Base-by-base conservation (phyloP, 1,140 invertebrate genomes). In the Eulimnadia texana region DNA sequence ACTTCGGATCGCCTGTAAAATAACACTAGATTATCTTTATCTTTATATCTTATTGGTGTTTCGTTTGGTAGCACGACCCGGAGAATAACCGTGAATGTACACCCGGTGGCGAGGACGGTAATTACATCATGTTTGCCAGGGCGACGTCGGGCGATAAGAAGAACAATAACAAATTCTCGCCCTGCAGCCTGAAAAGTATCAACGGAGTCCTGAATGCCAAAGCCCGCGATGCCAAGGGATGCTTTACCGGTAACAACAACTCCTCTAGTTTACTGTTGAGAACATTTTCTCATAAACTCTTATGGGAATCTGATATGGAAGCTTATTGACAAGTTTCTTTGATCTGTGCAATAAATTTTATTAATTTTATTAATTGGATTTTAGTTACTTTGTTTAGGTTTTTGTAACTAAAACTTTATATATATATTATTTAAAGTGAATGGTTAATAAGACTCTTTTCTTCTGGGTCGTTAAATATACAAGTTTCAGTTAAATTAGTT, bases 61-160 rank as follows among this genome's bases (percentile, higher is more conserved):
- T n/a, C 33, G 33, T 42, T 76, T 80, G 9, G 33, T 72, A 96
- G 89, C 94, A 98, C 71, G 95, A 99, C 80, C 93, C 93, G 9
- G 86, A 93, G 75, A 67, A 70, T n/a, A 71, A 79, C 69, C 67
- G 66, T 28, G 79, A 83, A 66, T 93, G 93, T 72, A 89, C 88
- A 23, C 72, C 76, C 20, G 90, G 91, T 60, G 88, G 90, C 53
- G 86, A 93, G 70, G 86, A 93, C 76, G 94, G 94, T 20, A 98
- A 98, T 77, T 98, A 89, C 74, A 98, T 98, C 69, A 97, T 97
- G 93, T 97, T 95, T 72, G 88, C 90, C 1, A 81, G 90, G 63
- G 94, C 94, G 28, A 98, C 93, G 42, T 93, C 92, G 65, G 94
- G 94, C 22, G 91, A 95, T 75, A 90, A 94, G 71, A 84, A 84